Conservation (phyloP, 2,113 vertebrate species). For the Pelusios castaneus region DNA sequence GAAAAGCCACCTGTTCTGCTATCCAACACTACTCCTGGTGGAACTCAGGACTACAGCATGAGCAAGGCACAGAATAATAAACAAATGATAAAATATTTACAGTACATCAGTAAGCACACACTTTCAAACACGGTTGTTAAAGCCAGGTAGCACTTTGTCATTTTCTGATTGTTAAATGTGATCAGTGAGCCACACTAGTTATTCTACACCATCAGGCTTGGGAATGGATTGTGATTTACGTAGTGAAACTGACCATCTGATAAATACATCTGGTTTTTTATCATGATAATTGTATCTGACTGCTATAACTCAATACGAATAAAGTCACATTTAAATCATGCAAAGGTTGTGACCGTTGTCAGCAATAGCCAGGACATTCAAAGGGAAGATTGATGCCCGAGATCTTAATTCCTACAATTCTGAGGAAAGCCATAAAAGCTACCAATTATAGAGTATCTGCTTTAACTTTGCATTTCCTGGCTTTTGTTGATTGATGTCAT, state of each 20-base stretch:
- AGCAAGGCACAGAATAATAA: slow-evolving; percentile 75
- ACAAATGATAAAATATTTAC: neutral
- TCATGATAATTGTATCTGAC: slow-evolving; percentile 1
- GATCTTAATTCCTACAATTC: neutral
- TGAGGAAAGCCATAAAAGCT: neutral
- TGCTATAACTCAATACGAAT: neutral
- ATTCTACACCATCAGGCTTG: neutral
- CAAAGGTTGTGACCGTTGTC: neutral
- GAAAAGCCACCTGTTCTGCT: slow-evolving; percentile 76
- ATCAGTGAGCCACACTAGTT: slow-evolving; percentile 15
- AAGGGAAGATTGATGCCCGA: neutral
- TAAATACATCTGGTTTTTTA: neutral
- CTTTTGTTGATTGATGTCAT: neutral
- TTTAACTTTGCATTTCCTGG: slow-evolving; percentile 24
- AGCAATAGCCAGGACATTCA: neutral
- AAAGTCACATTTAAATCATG: neutral
- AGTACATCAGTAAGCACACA: neutral
- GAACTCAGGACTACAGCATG: slow-evolving; percentile 78
- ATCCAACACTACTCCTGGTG: slow-evolving; percentile 79
- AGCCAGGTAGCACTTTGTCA: slow-evolving; percentile 35
- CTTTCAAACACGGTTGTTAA: slow-evolving; percentile 8
- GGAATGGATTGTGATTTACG: neutral
- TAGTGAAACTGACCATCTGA: slow-evolving; percentile 13
- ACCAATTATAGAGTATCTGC: neutral
- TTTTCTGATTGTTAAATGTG: neutral